Conservation (phyloP, 53 echinoderm and acorn worm genomes). For the Arbacia lixula region DNA sequence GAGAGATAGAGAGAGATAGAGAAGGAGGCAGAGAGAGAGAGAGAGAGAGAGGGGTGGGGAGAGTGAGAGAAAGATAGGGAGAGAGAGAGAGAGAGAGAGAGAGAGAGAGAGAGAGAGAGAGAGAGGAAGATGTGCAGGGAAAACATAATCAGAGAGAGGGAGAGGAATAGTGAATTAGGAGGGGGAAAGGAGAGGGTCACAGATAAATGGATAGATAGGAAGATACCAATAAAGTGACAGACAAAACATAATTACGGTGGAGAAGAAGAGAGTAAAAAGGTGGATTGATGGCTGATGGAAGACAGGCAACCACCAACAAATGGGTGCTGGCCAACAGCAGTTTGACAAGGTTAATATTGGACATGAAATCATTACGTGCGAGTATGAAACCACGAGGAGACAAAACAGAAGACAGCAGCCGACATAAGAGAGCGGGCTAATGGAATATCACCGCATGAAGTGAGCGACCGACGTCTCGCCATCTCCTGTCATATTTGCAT, state of each 20-base stretch:
- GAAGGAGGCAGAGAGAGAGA: not conserved
- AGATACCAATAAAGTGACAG: not conserved
- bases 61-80: too few species aligned
- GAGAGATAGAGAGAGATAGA: not conserved
- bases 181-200: not conserved
- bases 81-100: not conserved
- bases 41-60: not conserved
- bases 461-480: not conserved
- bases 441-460: slow-evolving; percentile 27
- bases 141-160: not conserved
- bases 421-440: slow-evolving; percentile 1
- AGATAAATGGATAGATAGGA: not conserved
- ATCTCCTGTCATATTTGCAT: slow-evolving; percentile 26
- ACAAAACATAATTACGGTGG: not conserved
- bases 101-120: not conserved
- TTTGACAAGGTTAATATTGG: too few species aligned
- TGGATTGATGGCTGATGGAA: too few species aligned
- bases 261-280: not conserved
- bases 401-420: too few species aligned
- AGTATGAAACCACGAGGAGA: too few species aligned
- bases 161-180: not conserved
- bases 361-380: too few species aligned
- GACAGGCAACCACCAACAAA: not conserved
- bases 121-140: not conserved
- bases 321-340: too few species aligned